Percentiles rank a stretch among this genome's conserved stretches.
Evolutionary conservation across 2,797 vertebrate genomes (phyloP).

Genomic region (Nannoperca obscura): DNA sequence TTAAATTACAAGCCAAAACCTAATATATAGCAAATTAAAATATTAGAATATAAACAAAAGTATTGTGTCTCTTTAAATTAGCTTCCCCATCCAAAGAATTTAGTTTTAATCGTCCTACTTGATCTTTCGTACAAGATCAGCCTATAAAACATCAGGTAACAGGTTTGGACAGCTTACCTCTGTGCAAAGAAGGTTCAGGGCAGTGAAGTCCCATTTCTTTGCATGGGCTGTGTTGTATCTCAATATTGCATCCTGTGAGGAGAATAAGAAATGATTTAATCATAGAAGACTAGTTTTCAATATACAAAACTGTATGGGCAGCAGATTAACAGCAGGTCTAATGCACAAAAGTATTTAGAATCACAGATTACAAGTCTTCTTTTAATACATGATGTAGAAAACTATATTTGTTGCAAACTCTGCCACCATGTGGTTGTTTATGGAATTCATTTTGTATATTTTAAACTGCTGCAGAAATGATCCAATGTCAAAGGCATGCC

Average conservation of each 20-base stretch:
- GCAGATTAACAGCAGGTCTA: background rate
- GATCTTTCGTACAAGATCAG: background rate
- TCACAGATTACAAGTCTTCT: background rate
- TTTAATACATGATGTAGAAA: background rate
- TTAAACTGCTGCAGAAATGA: background rate
- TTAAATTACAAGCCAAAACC: slow-evolving; percentile 1
- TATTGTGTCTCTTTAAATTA: background rate
- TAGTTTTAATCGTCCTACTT: background rate
- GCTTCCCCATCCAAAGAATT: background rate
- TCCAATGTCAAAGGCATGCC: background rate
- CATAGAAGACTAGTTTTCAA: background rate
- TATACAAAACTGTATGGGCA: background rate
- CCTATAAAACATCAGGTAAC: background rate
- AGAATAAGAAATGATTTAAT: background rate
- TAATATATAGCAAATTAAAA: background rate
- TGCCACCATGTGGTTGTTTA: slow-evolving; percentile 81
- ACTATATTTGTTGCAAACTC: slow-evolving; percentile 52
- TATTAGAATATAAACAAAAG: background rate
- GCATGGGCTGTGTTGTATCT: slow-evolving; percentile 92
- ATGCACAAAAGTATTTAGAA: background rate
- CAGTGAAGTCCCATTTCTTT: slow-evolving; percentile 98
- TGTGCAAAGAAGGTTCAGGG: slow-evolving; percentile 93
- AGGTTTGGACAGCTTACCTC: slow-evolving; percentile 86
- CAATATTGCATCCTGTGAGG: slow-evolving; percentile 92
- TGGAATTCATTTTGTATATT: slow-evolving; percentile 20